Percentiles rank a stretch among this genome's conserved stretches.
These are phyloP conservation scores for Myoxocephalus aenaeus DNA, from an alignment of 2,797 vertebrate genomes.

Conservation along the genomic window DNA sequence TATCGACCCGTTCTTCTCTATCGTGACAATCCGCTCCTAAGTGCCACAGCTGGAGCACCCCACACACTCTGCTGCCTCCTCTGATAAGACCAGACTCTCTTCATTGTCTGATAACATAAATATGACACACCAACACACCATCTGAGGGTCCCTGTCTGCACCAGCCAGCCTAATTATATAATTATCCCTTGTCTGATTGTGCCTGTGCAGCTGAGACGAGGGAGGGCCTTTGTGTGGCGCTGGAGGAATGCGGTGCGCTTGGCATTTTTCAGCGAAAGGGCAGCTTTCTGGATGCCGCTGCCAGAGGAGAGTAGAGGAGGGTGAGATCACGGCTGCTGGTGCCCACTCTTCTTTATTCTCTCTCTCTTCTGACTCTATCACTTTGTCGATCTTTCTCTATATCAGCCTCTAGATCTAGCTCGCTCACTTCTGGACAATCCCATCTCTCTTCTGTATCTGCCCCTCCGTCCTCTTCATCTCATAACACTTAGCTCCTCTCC, in stretches of 20 bases:
- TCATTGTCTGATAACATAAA: conserved; percentile 75
- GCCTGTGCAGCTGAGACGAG: conserved; percentile 75
- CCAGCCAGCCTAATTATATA: conserved; percentile 78
- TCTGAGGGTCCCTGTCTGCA: conserved; percentile 70
- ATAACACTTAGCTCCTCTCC: conserved; percentile 18
- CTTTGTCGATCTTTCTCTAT: conserved; percentile 43
- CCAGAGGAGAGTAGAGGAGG: conserved; percentile 71
- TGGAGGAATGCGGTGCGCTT: conserved; percentile 86
- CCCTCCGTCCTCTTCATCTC: neutral
- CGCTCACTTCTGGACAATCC: conserved; percentile 55
- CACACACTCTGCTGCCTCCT: conserved; percentile 56
- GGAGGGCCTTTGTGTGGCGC: conserved; percentile 78
- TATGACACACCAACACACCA: conserved; percentile 72
- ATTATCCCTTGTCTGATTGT: conserved; percentile 84
- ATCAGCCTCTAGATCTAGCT: conserved; percentile 47
- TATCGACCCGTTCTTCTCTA: conserved; percentile 58
- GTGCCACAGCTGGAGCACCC: conserved; percentile 64
- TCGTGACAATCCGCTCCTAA: conserved; percentile 63
- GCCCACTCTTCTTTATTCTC: conserved; percentile 76
- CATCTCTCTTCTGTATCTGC: conserved; percentile 43
- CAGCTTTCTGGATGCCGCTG: conserved; percentile 80
- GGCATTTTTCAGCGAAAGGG: conserved; percentile 87
- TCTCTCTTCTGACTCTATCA: conserved; percentile 46
- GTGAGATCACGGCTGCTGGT: conserved; percentile 82
- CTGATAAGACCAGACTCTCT: conserved; percentile 63